Percentiles rank a stretch among this genome's conserved stretches.
These are phyloP conservation scores for Julus scandinavius DNA, from an alignment of 2,888 invertebrate genomes.

Conservation along the genomic window DNA sequence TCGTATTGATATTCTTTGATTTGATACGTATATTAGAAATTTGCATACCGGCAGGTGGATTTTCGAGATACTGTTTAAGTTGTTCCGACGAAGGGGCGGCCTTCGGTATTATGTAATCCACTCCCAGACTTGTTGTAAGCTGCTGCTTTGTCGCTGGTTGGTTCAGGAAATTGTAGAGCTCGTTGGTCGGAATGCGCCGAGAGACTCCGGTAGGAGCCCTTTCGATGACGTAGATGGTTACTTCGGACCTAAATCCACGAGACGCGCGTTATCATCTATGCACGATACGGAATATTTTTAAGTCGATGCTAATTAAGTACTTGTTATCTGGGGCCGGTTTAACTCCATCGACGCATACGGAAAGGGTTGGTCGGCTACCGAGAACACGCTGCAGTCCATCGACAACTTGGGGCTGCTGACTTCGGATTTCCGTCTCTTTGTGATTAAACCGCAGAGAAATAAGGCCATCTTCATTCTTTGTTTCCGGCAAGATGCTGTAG, in stretches of 20 bases:
- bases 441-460: constrained; percentile 87
- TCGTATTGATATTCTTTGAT: no score
- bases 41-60: constrained; percentile 80
- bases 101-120: constrained; percentile 77
- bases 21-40: background rate
- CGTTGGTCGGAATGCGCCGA: constrained; percentile 65
- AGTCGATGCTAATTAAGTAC: constrained; percentile 60
- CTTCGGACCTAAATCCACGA: constrained; percentile 72
- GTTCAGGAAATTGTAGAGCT: constrained; percentile 68
- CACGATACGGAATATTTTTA: background rate
- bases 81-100: constrained; percentile 81
- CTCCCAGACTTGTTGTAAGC: constrained; percentile 76
- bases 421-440: constrained; percentile 80
- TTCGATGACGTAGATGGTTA: constrained; percentile 79
- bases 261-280: background rate
- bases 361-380: constrained; percentile 86
- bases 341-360: constrained; percentile 80
- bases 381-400: constrained; percentile 69
- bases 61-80: constrained; percentile 87
- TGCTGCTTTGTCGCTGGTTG: constrained; percentile 78
- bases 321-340: constrained; percentile 82
- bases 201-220: constrained; percentile 70
- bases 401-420: constrained; percentile 77
- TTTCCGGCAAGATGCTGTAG: constrained; percentile 86
- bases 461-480: constrained; percentile 90